A percentile compares a stretch with the other conserved stretches of the same genome.
These are phyloP conservation scores for Propithecus coquereli DNA, from an alignment of 2,113 vertebrate species.

Conservation along the genomic window DNA sequence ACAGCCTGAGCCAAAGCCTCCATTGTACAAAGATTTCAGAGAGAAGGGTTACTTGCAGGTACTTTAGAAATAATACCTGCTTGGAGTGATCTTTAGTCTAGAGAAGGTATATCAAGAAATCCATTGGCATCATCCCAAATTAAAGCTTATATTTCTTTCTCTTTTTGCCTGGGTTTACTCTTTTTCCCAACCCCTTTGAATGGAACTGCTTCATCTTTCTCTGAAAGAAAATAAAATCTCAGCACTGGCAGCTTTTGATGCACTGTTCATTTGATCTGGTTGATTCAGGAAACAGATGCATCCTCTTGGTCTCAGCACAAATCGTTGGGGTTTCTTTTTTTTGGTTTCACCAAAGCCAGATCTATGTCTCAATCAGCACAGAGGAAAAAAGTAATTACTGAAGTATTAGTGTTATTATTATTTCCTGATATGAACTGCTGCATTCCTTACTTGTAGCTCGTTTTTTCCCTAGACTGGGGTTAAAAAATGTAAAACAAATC, in stretches of 20 bases:
- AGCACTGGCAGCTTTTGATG: slow-evolving; percentile 71
- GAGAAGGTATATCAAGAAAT: slow-evolving; percentile 48
- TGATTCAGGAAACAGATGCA: slow-evolving; percentile 86
- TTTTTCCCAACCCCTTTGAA: not conserved
- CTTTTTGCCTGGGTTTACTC: slow-evolving; percentile 25
- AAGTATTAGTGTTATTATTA: slow-evolving; percentile 86
- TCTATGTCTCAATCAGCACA: slow-evolving; percentile 80
- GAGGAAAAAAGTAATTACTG: slow-evolving; percentile 86
- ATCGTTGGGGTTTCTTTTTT: slow-evolving; percentile 60
- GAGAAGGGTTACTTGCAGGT: not conserved
- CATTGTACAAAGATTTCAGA: not conserved
- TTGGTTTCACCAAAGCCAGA: slow-evolving; percentile 75
- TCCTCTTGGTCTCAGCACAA: slow-evolving; percentile 82
- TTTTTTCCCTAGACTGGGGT: not conserved
- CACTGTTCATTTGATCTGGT: slow-evolving; percentile 75
- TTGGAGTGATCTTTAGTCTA: not conserved
- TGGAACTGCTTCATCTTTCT: slow-evolving; percentile 63
- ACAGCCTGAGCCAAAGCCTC: not conserved
- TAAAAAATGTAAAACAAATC: slow-evolving; percentile 36
- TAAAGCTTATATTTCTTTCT: slow-evolving; percentile 68
- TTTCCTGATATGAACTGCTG: slow-evolving; percentile 84
- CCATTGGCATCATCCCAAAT: slow-evolving; percentile 56
- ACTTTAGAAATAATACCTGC: not conserved
- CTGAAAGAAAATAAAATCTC: slow-evolving; percentile 63
- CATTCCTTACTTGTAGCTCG: slow-evolving; percentile 72